Base-by-base conservation (phyloP, 2,113 vertebrate genomes). In the Rhea americana region DNA sequence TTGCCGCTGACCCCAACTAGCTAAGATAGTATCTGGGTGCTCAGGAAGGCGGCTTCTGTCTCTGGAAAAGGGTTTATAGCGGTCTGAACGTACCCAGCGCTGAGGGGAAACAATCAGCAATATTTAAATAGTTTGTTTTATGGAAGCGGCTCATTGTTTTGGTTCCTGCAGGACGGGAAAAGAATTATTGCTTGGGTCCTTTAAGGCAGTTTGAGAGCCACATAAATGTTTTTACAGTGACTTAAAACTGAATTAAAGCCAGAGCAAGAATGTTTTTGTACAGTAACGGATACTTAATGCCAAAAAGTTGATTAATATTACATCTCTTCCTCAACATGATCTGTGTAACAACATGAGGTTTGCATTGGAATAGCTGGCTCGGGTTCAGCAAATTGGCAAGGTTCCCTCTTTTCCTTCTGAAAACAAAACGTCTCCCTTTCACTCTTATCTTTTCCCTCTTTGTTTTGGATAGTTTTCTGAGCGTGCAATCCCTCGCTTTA, bases 201-300 rank as follows among this genome's bases (percentile, higher is more conserved):
- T 93, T 95, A 95, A 96, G 79, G 16, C 91, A 90, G 90, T 90
- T 95, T 96, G 97, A 95, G 95, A 97, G 97, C 89, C 95, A 93
- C 91, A 77, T 94, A 94, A 93, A 97, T 97, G 95, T 97, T 96
- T 97, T 95, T 92, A 83, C 94, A 96, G 94, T 95, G 95, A 96
- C 94, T 97, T 93, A 91, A 89, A 96, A 87, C 95, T 96, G 97
- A 97, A 96, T 95, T 90, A 92, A 93, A 94, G 97, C 96, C 96
- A 97, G 96, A 96, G 92, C 89, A 93, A 95, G 94, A 93, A 66
- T 59, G 93, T 96, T 94, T 97, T 97, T 96, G 86, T 97, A 95
- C 62, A 96, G 96, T 95, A 96, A 97, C 21, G 18, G 83, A 95
- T 93, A 85, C 80, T 94, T 65, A 82, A 51, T 95, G 96, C 94